Base-by-base conservation (phyloP, 2,888 invertebrate species). In the Eulithis prunata region DNA sequence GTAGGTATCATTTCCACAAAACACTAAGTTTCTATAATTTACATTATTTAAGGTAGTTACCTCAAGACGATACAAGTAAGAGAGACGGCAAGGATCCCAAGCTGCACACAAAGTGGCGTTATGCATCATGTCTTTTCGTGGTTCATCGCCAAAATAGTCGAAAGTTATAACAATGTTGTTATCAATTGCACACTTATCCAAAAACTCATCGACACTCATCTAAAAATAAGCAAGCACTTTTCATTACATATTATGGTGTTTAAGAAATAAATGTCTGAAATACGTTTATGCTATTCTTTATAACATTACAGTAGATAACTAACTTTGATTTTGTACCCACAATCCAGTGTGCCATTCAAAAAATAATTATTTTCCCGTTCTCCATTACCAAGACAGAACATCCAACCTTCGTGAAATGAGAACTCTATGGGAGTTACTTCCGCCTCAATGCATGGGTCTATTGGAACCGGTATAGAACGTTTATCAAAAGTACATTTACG, bases 361-460 rank as follows among this genome's bases (percentile, higher is more conserved):
- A 90, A 92, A 69, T 92, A 92, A 72, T 90, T 91, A 59, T 87
- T 89, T 69, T 92, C 93, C 61, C 93, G 82, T 49, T 93, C 93
- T 3, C 91, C 93, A 69, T 86, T 89, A 1, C 93, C 93, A 12
- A 93, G 83, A 66, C 93, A 93, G 71, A 93, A 92, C 90, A 89
- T 89, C 93, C 93, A 93, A 6, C 93, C 93, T 75, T 92, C 92
- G 56, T 88, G 84, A 70, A 90, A 93, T 0, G 93, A 93, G 63
- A 89, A 93, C 69, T 93, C 93, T 64, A 91, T 90, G 0, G 91
- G 91, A 0, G 92, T 91, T 12, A 87, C 80, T 75, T 93, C 93
- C n/a, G 91, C 91, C 78, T 93, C 93, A 43, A 92, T 90, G 60
- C 93, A 93, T 0, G 93, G 89, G 66, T 93, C 93, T 1, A 90